Conservation (phyloP, 1,140 invertebrate species). For the Scaptodrosophila lebanonensis region DNA sequence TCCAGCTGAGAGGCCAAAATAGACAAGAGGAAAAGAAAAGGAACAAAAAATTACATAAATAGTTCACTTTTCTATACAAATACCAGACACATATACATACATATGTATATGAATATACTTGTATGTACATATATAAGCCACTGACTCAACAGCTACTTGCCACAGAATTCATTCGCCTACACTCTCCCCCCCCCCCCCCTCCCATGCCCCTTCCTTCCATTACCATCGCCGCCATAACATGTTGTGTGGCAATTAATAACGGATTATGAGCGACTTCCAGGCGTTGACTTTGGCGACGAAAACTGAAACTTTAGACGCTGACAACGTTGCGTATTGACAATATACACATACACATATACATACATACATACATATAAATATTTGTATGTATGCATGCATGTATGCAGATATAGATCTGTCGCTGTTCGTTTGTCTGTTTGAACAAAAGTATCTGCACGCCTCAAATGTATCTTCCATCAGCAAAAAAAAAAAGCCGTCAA, state of each 20-base stretch:
- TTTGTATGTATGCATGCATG: background rate
- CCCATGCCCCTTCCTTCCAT: no score
- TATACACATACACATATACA: background rate
- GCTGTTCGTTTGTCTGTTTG: background rate
- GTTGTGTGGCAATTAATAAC: constrained; percentile 68
- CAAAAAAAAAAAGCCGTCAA: no score
- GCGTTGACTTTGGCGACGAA: constrained; percentile 55
- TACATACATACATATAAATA: background rate
- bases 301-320: no score
- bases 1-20: constrained; percentile 10
- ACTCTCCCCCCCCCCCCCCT: no score
- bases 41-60: background rate
- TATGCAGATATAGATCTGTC: background rate
- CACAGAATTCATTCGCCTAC: no score
- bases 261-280: constrained; percentile 62
- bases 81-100: constrained; percentile 5
- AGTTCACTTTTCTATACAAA: constrained; percentile 14
- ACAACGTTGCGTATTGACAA: constrained; percentile 36
- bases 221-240: constrained; percentile 52
- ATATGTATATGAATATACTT: background rate
- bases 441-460: constrained; percentile 24
- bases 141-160: constrained; percentile 6
- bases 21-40: constrained; percentile 6
- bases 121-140: constrained; percentile 8
- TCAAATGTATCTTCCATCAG: constrained; percentile 53